Evolutionary conservation across 2,797 vertebrate species (phyloP).

Genomic region (Schizopygopsis malacanthus): DNA sequence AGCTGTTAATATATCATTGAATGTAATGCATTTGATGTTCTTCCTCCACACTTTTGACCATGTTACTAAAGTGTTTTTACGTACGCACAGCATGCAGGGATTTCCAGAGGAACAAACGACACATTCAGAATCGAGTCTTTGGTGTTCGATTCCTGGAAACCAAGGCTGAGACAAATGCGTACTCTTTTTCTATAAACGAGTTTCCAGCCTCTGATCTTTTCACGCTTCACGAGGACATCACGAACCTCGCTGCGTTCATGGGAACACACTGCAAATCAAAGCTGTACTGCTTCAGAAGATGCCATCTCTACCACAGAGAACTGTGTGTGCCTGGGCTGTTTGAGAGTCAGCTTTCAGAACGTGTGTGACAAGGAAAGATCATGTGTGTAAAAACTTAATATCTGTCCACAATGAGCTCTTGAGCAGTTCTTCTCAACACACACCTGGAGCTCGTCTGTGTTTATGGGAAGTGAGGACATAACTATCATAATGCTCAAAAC

Average conservation of each 20-base stretch:
- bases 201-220: neutral
- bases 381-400: neutral
- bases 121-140: conserved; percentile 65
- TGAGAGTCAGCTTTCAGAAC: too few species aligned
- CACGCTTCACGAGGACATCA: neutral
- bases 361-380: too few species aligned
- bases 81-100: conserved; percentile 57
- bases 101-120: conserved; percentile 58
- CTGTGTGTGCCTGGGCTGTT: too few species aligned
- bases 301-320: neutral
- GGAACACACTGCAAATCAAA: neutral
- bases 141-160: conserved; percentile 56
- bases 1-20: too few species aligned
- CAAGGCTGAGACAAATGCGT: conserved; percentile 60
- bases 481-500: neutral
- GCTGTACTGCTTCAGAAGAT: neutral
- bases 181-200: conserved; percentile 18
- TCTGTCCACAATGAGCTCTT: neutral
- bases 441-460: neutral
- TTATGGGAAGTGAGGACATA: neutral
- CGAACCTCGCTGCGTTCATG: neutral
- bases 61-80: conserved; percentile 63
- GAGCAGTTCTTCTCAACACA: neutral
- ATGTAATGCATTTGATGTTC: too few species aligned
- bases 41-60: neutral